Evolutionary conservation across 2,113 vertebrate genomes (phyloP).

Genomic region (Onychostoma macrolepis): DNA sequence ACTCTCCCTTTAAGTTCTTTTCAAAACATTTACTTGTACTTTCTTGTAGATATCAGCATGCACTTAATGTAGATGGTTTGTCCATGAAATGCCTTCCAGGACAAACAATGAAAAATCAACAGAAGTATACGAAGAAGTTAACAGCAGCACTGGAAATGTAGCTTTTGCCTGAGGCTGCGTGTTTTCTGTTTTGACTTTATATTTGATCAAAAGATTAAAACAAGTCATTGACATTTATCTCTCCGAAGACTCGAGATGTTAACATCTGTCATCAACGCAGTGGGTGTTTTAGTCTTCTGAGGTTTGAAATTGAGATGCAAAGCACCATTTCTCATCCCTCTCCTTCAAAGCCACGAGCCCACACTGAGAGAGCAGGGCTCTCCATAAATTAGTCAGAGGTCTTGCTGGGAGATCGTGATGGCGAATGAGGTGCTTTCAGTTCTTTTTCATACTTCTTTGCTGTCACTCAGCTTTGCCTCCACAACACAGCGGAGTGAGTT

Average conservation of each 20-base stretch:
- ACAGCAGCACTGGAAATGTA: no score
- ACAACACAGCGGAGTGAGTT: background rate
- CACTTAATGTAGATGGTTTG: background rate
- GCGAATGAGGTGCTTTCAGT: constrained; percentile 17
- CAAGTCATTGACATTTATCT: constrained; percentile 32
- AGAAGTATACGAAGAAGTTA: background rate
- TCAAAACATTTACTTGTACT: background rate
- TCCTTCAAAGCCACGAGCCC: background rate
- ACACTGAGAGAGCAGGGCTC: constrained; percentile 36
- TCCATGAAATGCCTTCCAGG: background rate
- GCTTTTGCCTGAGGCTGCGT: background rate
- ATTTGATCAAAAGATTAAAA: constrained; percentile 30
- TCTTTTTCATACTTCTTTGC: constrained; percentile 17
- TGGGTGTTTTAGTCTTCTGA: constrained; percentile 28
- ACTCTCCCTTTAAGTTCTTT: background rate
- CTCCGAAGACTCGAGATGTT: background rate
- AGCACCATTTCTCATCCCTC: background rate
- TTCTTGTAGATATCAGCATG: background rate
- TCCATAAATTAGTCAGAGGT: constrained; percentile 45
- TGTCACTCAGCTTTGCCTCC: constrained; percentile 15
- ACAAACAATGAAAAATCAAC: background rate
- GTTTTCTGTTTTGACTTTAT: constrained; percentile 4
- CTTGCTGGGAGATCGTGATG: constrained; percentile 36
- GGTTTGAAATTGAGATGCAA: constrained; percentile 20
- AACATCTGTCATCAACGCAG: constrained; percentile 30